Conservation (phyloP, 2,113 vertebrate species). For the Tretioscincus oriximinensis region DNA sequence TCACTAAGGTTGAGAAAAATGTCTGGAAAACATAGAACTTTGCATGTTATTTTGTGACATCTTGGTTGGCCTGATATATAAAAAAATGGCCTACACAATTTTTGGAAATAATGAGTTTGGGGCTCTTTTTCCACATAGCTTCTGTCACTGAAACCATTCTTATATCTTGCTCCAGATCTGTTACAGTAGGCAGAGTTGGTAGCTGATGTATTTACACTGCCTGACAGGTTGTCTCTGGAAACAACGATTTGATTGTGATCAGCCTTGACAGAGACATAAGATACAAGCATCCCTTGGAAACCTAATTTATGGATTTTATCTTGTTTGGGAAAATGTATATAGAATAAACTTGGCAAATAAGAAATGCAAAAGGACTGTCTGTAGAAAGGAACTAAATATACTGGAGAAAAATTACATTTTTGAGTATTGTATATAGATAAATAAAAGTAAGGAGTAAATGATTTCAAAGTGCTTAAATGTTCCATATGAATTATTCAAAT, state of each 20-base stretch:
- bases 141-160: neutral
- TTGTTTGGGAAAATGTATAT: slow-evolving; percentile 61
- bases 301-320: slow-evolving; percentile 67
- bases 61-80: too few relatives aligned
- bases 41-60: too few relatives aligned
- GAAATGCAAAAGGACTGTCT: slow-evolving; percentile 61
- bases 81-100: too few relatives aligned
- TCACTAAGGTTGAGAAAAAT: too few relatives aligned
- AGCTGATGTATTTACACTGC: slow-evolving; percentile 39
- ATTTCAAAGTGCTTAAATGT: neutral
- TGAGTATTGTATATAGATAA: slow-evolving; percentile 40
- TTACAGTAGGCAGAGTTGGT: slow-evolving; percentile 38
- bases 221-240: slow-evolving; percentile 62
- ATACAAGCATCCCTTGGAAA: slow-evolving; percentile 47
- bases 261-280: slow-evolving; percentile 64
- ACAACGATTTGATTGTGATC: slow-evolving; percentile 64
- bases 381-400: slow-evolving; percentile 54
- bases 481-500: neutral
- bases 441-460: slow-evolving; percentile 49
- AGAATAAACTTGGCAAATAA: slow-evolving; percentile 57
- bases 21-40: too few relatives aligned
- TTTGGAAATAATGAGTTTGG: slow-evolving; percentile 4
- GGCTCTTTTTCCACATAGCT: slow-evolving; percentile 20
- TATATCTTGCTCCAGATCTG: slow-evolving; percentile 22
- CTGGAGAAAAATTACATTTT: slow-evolving; percentile 43